phyloP scores from a whole-genome alignment of 2,888 invertebrate species.

The Eurytoma californica region DNA sequence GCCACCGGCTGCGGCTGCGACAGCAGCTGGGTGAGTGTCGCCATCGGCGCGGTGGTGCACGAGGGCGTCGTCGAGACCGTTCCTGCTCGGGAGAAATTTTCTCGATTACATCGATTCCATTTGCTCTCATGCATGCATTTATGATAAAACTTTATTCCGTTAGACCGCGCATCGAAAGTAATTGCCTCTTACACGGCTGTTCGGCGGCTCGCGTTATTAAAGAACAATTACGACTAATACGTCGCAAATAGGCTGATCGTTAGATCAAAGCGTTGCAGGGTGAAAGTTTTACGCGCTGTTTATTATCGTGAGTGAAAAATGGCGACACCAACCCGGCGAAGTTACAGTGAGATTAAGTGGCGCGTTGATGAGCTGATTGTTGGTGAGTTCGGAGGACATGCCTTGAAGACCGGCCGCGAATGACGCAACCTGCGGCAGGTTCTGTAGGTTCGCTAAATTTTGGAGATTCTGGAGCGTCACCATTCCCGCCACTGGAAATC shows the following conservation, averaged over 20 bases:
- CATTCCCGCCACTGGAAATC: slow-evolving; percentile 81
- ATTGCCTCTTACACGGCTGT: too few species aligned
- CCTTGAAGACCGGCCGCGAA: slow-evolving; percentile 81
- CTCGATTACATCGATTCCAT: slow-evolving; percentile 27
- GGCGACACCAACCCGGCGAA: slow-evolving; percentile 74
- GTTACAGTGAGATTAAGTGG: slow-evolving; percentile 90
- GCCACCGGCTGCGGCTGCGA: slow-evolving; percentile 80
- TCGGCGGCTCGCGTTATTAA: too few species aligned
- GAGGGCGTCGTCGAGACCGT: slow-evolving; percentile 70
- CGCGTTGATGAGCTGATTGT: slow-evolving; percentile 84
- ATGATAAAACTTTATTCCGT: neutral
- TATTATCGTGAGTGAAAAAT: neutral
- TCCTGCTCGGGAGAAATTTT: slow-evolving; percentile 63
- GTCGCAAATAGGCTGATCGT: neutral
- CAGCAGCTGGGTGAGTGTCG: slow-evolving; percentile 79
- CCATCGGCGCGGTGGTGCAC: slow-evolving; percentile 76
- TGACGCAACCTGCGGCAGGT: slow-evolving; percentile 79
- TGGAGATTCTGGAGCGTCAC: slow-evolving; percentile 86
- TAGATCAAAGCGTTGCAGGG: neutral
- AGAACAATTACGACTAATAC: too few species aligned
- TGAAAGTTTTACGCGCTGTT: neutral
- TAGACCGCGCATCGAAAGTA: neutral
- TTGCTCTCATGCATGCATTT: neutral
- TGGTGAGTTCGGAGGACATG: slow-evolving; percentile 77
- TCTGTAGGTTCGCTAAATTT: slow-evolving; percentile 85